These are phyloP conservation scores for Syngnathus typhle DNA, from an alignment of 2,113 vertebrate genomes.

Conservation along the genomic window DNA sequence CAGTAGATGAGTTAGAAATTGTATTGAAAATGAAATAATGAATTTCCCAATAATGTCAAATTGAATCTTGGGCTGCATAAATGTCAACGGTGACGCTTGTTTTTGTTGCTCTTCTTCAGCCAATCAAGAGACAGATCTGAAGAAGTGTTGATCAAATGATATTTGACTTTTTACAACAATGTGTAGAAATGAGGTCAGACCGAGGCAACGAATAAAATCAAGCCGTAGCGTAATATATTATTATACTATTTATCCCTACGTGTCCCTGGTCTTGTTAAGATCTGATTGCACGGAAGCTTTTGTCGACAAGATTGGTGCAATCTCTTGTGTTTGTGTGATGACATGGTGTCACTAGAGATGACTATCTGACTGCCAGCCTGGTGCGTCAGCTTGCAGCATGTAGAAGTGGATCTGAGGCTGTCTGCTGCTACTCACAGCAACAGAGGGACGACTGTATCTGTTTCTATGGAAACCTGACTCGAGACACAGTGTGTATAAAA, in stretches of 20 bases:
- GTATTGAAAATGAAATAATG: too few species aligned
- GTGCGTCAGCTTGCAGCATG: constrained; percentile 4
- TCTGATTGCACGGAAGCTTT: not conserved
- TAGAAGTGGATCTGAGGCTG: not conserved
- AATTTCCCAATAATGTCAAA: too few species aligned
- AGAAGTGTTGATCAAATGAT: too few species aligned
- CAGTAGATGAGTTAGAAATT: too few species aligned
- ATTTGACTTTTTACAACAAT: too few species aligned
- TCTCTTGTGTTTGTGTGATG: not conserved
- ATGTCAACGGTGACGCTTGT: too few species aligned
- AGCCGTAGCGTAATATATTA: too few species aligned
- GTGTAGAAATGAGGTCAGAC: too few species aligned
- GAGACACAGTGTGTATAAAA: constrained; percentile 32
- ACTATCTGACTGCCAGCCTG: constrained; percentile 1
- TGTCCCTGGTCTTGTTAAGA: not conserved
- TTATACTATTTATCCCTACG: not conserved
- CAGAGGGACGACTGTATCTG: constrained; percentile 36
- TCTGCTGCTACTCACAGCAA: constrained; percentile 38
- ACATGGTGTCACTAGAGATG: constrained; percentile 9
- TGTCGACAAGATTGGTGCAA: not conserved
- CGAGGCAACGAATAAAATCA: too few species aligned
- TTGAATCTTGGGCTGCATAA: too few species aligned
- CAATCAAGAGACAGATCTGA: too few species aligned
- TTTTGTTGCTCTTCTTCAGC: too few species aligned
- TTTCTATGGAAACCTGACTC: constrained; percentile 57